Percentiles rank a stretch among this genome's conserved stretches.
Conservation (phyloP, 1,140 invertebrate species). For the Saccostrea glomerata region DNA sequence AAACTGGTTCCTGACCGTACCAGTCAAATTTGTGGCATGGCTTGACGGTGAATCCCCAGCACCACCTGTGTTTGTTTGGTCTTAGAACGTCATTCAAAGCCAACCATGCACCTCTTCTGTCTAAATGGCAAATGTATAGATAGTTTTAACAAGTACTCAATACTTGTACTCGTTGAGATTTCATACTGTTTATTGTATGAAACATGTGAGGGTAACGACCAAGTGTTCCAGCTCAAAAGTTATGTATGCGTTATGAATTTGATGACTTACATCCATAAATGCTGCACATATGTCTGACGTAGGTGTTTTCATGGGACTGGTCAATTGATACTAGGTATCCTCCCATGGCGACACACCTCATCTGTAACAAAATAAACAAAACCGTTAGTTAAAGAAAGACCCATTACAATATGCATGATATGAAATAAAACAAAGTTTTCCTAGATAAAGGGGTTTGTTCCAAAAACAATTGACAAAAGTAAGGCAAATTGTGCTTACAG, state of each 20-base stretch:
- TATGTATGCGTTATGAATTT: too few relatives aligned
- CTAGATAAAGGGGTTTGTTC: too few relatives aligned
- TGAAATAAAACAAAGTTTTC: not conserved
- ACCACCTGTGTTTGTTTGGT: not conserved
- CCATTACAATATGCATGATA: not conserved
- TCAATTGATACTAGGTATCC: not conserved
- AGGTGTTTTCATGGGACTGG: slow-evolving; percentile 17
- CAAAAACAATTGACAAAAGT: not conserved
- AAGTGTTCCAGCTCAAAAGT: too few relatives aligned
- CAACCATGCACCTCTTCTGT: not conserved
- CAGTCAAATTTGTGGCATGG: slow-evolving; percentile 22
- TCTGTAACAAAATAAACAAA: not conserved
- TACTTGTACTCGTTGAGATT: not conserved
- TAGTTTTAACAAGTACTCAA: not conserved
- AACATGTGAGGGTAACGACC: too few relatives aligned
- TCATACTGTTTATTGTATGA: too few relatives aligned
- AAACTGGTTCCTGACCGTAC: slow-evolving; percentile 13
- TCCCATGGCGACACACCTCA: slow-evolving; percentile 19
- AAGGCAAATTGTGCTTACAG: not conserved
- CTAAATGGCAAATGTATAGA: not conserved
- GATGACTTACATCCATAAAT: not conserved
- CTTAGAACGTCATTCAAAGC: slow-evolving; percentile 26
- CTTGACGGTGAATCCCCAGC: slow-evolving; percentile 12
- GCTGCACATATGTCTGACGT: slow-evolving; percentile 15
- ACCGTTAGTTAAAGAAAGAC: too few relatives aligned